Evolutionary conservation across 2,113 vertebrate genomes (phyloP).

Genomic region (Spermophilus dauricus): DNA sequence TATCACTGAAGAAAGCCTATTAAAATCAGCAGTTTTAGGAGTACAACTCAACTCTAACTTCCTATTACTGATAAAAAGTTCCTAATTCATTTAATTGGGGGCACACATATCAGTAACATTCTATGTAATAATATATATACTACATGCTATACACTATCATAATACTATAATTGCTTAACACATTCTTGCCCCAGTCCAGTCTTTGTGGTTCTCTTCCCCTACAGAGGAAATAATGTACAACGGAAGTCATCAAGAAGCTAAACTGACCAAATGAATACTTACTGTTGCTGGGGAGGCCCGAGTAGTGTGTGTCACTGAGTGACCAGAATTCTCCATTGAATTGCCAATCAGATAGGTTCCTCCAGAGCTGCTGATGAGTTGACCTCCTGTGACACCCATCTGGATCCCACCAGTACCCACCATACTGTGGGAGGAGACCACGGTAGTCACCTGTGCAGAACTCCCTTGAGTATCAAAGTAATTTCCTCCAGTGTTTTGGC

Average conservation of each 20-base stretch:
- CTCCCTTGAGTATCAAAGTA: conserved; percentile 93
- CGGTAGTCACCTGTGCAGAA: conserved; percentile 92
- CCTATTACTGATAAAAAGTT: background rate
- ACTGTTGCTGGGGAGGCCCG: conserved; percentile 93
- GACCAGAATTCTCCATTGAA: conserved; percentile 93
- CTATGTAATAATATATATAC: background rate
- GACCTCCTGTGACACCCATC: conserved; percentile 93
- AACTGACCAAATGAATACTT: conserved; percentile 84
- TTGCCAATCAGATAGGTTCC: conserved; percentile 92
- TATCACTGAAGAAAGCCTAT: background rate
- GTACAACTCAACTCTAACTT: background rate
- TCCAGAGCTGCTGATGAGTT: conserved; percentile 93
- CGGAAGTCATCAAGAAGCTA: background rate
- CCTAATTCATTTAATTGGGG: background rate
- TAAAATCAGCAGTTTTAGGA: background rate
- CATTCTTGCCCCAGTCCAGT: background rate
- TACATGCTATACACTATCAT: background rate
- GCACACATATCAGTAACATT: background rate
- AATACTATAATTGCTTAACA: background rate
- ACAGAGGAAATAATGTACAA: background rate
- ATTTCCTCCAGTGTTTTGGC: conserved; percentile 92
- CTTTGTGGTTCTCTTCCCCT: background rate
- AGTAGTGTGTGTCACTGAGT: conserved; percentile 91
- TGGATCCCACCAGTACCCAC: conserved; percentile 93
- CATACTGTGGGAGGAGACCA: conserved; percentile 93